These are phyloP conservation scores for Thecophora atra DNA, from an alignment of 2,888 invertebrate species.

Conservation along the genomic window DNA sequence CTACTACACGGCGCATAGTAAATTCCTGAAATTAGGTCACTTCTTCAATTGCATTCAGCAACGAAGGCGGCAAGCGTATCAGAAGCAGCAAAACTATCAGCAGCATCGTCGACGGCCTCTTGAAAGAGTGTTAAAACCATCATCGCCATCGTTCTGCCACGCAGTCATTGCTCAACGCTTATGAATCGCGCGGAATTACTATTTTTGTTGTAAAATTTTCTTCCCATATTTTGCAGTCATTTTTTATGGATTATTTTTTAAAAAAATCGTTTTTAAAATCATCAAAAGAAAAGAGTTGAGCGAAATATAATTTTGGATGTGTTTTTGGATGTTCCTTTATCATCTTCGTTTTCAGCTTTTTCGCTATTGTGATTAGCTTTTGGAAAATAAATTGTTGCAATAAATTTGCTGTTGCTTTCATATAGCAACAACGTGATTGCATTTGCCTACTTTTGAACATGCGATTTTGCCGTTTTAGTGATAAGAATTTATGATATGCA, in stretches of 20 bases:
- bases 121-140: neutral
- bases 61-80: neutral
- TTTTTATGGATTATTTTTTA: neutral
- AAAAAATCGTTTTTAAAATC: neutral
- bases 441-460: too few species aligned
- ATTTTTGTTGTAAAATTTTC: neutral
- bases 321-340: neutral
- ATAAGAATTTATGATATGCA: too few species aligned
- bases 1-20: slow-evolving; percentile 8
- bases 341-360: too few species aligned
- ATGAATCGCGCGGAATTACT: neutral
- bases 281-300: neutral
- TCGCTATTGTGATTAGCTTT: too few species aligned
- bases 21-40: slow-evolving; percentile 5
- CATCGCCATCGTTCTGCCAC: neutral
- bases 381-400: slow-evolving; percentile 18
- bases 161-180: neutral
- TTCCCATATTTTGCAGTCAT: neutral
- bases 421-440: neutral
- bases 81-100: slow-evolving; percentile 4
- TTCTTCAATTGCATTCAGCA: slow-evolving; percentile 6
- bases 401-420: slow-evolving; percentile 7
- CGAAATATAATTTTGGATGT: neutral
- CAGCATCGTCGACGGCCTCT: neutral
- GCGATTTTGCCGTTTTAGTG: too few species aligned